Base-by-base conservation (phyloP, 2,888 invertebrate species). In the Parochlus steinenii region DNA sequence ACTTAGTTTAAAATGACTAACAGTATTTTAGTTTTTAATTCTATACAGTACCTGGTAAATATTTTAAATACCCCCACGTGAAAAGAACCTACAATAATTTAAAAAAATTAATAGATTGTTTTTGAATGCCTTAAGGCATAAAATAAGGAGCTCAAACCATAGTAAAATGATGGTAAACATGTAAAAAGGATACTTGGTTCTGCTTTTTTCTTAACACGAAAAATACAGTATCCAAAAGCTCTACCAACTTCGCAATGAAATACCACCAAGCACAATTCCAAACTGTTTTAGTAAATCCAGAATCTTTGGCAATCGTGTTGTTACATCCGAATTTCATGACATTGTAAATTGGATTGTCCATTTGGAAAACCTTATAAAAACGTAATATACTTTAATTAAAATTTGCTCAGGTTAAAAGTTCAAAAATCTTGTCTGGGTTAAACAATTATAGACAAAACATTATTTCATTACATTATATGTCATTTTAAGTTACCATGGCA, bases 81-180 rank as follows among this genome's bases (percentile, higher is more conserved):
- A 79, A 73, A 40, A 81, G 58, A 16, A 78, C 85, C 61, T 80
- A 82, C 52, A 89, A 10, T 90, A 74, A 50, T 90, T 90, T 12
- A 92, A 67, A 51, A 83, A 81, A 0, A 85, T 74, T 16, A 90
- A 77, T 58, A 90, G 90, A 37, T 74, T 74, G 47, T 82, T 76
- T 57, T 90, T 90, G 58, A n/a, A n/a, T 90, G 90, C 31, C 90
- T 69, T 46, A 90, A 56, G 6, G 90, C 82, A 52, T 90, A 90
- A 62, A 92, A 90, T n/a, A n/a, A n/a, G n/a, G n/a, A n/a, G n/a
- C n/a, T n/a, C n/a, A n/a, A n/a, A 78, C 41, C 80, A 71, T 70
- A 33, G 70, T 72, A 18, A 71, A 67, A 51, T 89, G 87, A 54
- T 89, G 87, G 49, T 86, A 86, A 5, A 86, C 71, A 49, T 89